Evolutionary conservation across 1,140 invertebrate genomes (phyloP), one percentile per base, ranked within the genome.

Genomic region (Dinothrombium tinctorium): DNA sequence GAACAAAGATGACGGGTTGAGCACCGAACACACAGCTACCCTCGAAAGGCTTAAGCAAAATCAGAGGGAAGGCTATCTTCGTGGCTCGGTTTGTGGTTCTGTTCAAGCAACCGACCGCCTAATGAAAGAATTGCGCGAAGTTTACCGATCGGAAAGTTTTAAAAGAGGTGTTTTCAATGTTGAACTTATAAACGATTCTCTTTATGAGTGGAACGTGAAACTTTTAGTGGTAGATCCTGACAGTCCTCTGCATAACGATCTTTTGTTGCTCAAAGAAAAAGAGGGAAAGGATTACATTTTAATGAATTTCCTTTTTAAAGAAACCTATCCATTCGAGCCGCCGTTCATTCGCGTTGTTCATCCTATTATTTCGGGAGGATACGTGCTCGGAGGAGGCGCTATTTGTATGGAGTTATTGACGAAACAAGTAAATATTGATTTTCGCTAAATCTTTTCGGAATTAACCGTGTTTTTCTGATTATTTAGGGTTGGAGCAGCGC

Each of bases 331-430:
- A 2, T 98, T 95, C 59, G 90, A 95, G 54, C 94, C 94, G 43
- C 94, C 94, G 5, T 99, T 99, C 64, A 89, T 74, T 26, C 59
- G 89, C 50, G 84, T 98, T 19, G 84, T 98, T 20, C 76, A 89
- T 68, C 94, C 94, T 32, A 77, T 95, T 49, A 89, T 99, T 58
- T 78, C 77, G 54, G 87, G 86, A 58, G 74, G 73, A 11, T 74
- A 71, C 55, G 71, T 76, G 15, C 51, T 71, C 12, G 63, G 68
- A 25, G 67, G 68, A 24, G 87, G 92, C 35, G 92, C 92, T 40
- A 92, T 98, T 51, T 98, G 94, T 58, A 98, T 99, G 94, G 94
- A 98, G 58, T 65, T 99, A 41, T 62, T 99, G 19, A 99, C 94
- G 14, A 94, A 94, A 63, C 90, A 96, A 53, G 63, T 56, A 47